A percentile compares a stretch with the other conserved stretches of the same genome.
Conservation (phyloP, 2,888 invertebrate genomes). For the Hipparchia semele region DNA sequence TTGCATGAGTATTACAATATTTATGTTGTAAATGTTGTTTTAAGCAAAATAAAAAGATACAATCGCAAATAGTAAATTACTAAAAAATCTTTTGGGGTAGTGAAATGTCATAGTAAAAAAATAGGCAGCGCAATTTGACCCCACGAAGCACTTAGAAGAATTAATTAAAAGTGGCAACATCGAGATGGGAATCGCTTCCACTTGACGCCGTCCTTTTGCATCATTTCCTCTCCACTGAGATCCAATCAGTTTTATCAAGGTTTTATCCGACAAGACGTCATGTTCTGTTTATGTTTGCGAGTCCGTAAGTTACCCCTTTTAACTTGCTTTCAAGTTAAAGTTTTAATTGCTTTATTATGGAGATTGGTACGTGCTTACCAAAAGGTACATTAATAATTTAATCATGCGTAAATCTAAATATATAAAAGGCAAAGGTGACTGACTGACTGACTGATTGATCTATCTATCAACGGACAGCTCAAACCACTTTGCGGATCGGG, state of each 20-base stretch:
- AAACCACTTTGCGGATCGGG: too few relatives aligned
- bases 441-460: too few relatives aligned
- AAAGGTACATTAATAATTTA: background rate
- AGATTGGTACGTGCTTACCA: background rate
- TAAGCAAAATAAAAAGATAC: background rate
- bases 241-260: slow-evolving; percentile 62
- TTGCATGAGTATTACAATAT: background rate
- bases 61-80: too few relatives aligned
- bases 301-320: slow-evolving; percentile 25
- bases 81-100: background rate
- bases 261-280: slow-evolving; percentile 48
- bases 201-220: slow-evolving; percentile 57
- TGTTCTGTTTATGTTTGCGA: slow-evolving; percentile 30
- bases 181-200: slow-evolving; percentile 38
- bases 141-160: slow-evolving; percentile 29
- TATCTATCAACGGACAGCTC: too few relatives aligned
- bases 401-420: background rate
- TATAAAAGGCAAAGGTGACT: background rate
- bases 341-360: background rate
- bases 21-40: too few relatives aligned
- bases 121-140: slow-evolving; percentile 21
- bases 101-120: slow-evolving; percentile 7
- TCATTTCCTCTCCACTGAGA: slow-evolving; percentile 62
- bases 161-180: slow-evolving; percentile 38
- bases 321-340: background rate